phyloP scores from a whole-genome alignment of 2,797 vertebrate species.

The Poeciliopsis turneri region DNA sequence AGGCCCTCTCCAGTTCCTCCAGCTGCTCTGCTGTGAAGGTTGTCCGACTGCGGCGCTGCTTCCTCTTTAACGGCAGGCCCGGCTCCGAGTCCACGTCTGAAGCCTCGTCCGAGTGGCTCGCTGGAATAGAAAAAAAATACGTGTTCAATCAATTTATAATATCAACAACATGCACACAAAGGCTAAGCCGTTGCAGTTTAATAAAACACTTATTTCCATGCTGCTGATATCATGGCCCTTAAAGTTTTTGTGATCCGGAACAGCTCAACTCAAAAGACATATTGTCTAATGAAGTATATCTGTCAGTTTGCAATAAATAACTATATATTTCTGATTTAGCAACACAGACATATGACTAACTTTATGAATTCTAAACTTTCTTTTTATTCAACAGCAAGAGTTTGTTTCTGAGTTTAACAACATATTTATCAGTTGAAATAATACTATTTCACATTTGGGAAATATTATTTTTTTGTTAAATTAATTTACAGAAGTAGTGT shows the following conservation, averaged over 20 bases:
- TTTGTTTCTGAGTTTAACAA: background rate
- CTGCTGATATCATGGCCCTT: background rate
- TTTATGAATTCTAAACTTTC: background rate
- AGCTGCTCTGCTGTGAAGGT: conserved; percentile 98
- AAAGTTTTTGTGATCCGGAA: background rate
- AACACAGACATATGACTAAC: background rate
- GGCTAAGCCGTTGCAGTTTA: conserved; percentile 17
- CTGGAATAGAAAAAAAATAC: conserved; percentile 66
- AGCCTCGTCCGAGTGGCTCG: conserved; percentile 95
- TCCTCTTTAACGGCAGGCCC: conserved; percentile 94
- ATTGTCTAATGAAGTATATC: background rate
- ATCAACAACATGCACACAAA: conserved; percentile 7
- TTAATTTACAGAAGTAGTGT: background rate
- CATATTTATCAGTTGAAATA: background rate
- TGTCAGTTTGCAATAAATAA: background rate
- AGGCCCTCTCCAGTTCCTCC: conserved; percentile 96
- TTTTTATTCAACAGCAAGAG: background rate
- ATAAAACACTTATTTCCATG: too few species aligned
- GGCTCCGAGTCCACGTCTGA: conserved; percentile 98
- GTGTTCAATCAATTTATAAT: conserved; percentile 23
- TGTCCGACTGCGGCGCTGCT: conserved; percentile 95
- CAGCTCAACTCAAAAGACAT: background rate
- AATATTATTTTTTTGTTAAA: background rate
- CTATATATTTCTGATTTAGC: background rate
- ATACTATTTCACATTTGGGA: background rate